Base-by-base conservation (phyloP, 64 coral and sea anemone species). In the Montipora efflorescens region DNA sequence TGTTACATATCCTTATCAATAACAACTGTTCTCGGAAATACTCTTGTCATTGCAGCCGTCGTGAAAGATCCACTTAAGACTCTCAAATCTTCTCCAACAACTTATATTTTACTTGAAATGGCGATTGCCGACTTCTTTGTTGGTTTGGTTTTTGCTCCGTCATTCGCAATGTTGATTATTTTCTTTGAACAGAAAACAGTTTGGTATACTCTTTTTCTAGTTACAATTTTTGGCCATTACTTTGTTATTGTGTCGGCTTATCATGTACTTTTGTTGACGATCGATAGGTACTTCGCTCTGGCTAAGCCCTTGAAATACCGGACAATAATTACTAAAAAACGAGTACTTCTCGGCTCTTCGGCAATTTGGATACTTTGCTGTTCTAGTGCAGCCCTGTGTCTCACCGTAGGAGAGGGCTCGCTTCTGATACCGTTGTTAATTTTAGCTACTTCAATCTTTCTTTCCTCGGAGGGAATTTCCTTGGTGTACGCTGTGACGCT, bases 271-370 rank as follows among this genome's bases (percentile, higher is more conserved):
- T 15, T 73, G 15, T 44, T 91, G 7, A 91, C 90, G 3, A 62
- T 91, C 4, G 90, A 91, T 43, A 80, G 90, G n/a, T 71, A 74
- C 5, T 66, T 61, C 12, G 78, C 90, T 5, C 68, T 91, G 47
- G 53, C 68, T 5, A 91, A 43, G 18, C 90, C 90, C 23, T 59
- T 91, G 44, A 80, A 83, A 16, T 91, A 91, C 48, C 68, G 72
- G 58, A 5, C 43, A 59, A 80, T 18, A 47, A 67, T 91, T 36
- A 91, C 79, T 45, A 91, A 57, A 83, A 91, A 53, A 47, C 52
- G 67, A 59, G 90, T 84, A 1, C 2, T 21, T 5, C 6, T 59
- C 19, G 43, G 47, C 5, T 28, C 81, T 22, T 73, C n/a, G 25
- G 3, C 45, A 14, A 67, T 91, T 75, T 91, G 90, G 90, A 11